Conservation (phyloP, 2,113 vertebrate genomes). For the Vimba vimba region DNA sequence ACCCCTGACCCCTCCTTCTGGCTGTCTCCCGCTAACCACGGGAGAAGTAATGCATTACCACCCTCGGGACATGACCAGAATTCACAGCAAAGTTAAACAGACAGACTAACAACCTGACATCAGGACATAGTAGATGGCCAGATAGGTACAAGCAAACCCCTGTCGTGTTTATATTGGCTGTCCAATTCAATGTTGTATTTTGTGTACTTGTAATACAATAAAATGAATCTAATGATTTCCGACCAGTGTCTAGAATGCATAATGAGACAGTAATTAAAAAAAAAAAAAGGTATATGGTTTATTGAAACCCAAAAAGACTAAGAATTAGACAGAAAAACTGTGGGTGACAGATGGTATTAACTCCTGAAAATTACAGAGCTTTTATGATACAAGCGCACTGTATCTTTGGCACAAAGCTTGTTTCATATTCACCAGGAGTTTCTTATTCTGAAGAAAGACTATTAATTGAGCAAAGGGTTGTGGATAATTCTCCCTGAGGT, state of each 20-base stretch:
- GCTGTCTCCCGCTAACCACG: neutral
- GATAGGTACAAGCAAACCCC: constrained; percentile 18
- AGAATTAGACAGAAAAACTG: neutral
- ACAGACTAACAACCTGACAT: constrained; percentile 27
- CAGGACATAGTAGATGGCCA: constrained; percentile 16
- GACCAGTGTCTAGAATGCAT: neutral
- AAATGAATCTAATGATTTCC: neutral
- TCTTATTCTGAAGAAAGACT: constrained; percentile 7
- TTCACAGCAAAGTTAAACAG: constrained; percentile 33
- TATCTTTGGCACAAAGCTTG: neutral
- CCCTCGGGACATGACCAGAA: neutral
- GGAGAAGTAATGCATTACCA: constrained; percentile 19
- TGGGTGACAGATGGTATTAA: neutral
- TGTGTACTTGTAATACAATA: neutral
- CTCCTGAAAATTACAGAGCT: neutral
- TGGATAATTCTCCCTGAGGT: neutral
- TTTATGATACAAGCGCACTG: neutral
- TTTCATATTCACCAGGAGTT: neutral
- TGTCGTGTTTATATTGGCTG: neutral
- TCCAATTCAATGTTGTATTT: neutral
- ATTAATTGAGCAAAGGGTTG: constrained; percentile 17
- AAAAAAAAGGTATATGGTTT: neutral
- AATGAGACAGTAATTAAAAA: too few relatives aligned
- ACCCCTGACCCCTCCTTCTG: constrained; percentile 17
- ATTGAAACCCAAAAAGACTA: neutral